These are phyloP conservation scores for Lasioglossum lativentre DNA, from an alignment of 2,888 invertebrate species.

Conservation along the genomic window DNA sequence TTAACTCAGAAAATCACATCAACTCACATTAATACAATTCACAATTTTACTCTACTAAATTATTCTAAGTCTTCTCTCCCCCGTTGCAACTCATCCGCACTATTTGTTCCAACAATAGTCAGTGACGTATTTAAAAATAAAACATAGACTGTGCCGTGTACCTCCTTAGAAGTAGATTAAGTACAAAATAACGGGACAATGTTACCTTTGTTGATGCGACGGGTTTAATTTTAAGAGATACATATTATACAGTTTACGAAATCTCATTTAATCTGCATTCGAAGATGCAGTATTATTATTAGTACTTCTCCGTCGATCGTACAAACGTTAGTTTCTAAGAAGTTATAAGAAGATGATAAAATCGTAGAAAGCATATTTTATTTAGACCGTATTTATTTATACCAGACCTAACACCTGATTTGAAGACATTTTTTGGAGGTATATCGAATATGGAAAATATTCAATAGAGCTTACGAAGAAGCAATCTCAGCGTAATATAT, in stretches of 20 bases:
- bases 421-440: no score
- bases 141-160: constrained; percentile 30
- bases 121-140: constrained; percentile 9
- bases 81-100: no score
- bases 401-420: no score
- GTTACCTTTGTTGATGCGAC: constrained; percentile 36
- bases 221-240: constrained; percentile 20
- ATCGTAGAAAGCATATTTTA: constrained; percentile 37
- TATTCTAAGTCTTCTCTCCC: no score
- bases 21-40: no score
- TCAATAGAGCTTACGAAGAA: no score
- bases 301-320: constrained; percentile 44
- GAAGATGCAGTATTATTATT: constrained; percentile 16
- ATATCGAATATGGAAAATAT: no score
- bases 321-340: constrained; percentile 63
- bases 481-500: background rate
- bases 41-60: no score
- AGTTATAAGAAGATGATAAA: constrained; percentile 26
- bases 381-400: no score
- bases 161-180: constrained; percentile 44
- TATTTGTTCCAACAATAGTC: constrained; percentile 2
- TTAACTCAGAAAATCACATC: no score
- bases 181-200: constrained; percentile 26
- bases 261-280: constrained; percentile 22
- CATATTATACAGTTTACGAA: constrained; percentile 5